phyloP scores from a whole-genome alignment of 2,113 vertebrate genomes.

The Empidonax traillii region DNA sequence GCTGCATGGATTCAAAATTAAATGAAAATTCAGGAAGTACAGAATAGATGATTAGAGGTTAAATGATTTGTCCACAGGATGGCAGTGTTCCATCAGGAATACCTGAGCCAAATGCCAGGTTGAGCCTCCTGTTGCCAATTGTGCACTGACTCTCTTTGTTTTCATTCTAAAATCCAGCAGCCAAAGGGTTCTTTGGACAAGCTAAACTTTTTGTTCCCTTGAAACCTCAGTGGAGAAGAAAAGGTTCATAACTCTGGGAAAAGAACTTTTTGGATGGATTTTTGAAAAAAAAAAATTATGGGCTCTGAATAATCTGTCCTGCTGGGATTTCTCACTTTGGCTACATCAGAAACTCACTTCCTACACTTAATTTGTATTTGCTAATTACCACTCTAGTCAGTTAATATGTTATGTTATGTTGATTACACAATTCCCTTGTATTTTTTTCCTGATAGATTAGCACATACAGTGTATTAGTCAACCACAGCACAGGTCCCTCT shows the following conservation, averaged over 20 bases:
- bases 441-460: background rate
- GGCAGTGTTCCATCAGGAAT: background rate
- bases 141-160: background rate
- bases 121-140: background rate
- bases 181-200: background rate
- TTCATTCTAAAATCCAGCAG: background rate
- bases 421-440: background rate
- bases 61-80: conserved; percentile 20
- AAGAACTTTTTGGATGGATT: background rate
- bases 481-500: background rate
- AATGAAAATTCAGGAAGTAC: background rate
- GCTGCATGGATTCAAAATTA: background rate
- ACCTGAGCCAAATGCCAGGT: background rate
- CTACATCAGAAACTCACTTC: background rate
- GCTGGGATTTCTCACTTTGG: background rate
- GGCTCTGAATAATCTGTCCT: background rate
- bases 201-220: background rate
- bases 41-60: background rate
- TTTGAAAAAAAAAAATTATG: accelerated
- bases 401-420: background rate
- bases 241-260: background rate
- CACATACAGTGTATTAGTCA: background rate
- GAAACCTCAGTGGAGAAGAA: background rate
- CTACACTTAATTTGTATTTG: background rate
- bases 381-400: background rate